These are phyloP conservation scores for Ornithorhynchus anatinus DNA, from an alignment of 2,113 vertebrate species.

Conservation along the genomic window DNA sequence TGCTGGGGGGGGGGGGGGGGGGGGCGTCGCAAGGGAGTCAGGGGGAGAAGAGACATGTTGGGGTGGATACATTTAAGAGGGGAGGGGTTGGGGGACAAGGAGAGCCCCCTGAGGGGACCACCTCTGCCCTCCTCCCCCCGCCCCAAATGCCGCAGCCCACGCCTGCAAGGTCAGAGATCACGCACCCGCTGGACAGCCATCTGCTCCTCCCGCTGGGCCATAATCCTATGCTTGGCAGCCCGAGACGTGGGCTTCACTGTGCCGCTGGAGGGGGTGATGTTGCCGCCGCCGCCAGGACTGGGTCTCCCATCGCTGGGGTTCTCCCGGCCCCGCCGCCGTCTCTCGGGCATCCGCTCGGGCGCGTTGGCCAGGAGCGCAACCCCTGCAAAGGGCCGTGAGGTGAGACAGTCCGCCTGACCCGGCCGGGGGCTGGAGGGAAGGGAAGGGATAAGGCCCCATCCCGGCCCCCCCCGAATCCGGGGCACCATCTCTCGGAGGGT, in stretches of 20 bases:
- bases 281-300: constrained; percentile 40
- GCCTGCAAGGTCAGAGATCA: too few relatives aligned
- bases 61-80: too few relatives aligned
- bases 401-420: neutral
- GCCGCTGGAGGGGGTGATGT: too few relatives aligned
- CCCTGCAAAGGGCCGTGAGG: constrained; percentile 62
- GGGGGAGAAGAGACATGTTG: too few relatives aligned
- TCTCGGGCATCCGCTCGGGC: constrained; percentile 85
- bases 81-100: too few relatives aligned
- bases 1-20: constrained; percentile 49
- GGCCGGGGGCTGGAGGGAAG: neutral
- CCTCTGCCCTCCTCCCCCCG: too few relatives aligned
- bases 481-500: neutral
- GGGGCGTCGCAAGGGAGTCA: neutral
- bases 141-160: neutral
- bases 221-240: constrained; percentile 78
- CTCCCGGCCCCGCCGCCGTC: constrained; percentile 79
- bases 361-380: constrained; percentile 92
- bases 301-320: constrained; percentile 44
- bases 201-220: constrained; percentile 87
- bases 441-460: neutral
- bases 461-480: neutral
- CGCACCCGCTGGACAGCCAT: constrained; percentile 84
- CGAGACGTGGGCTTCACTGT: constrained; percentile 75
- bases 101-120: too few relatives aligned